Evolutionary conservation across 2,888 invertebrate species (phyloP).

Genomic region (Agonopterix subpropinquella): DNA sequence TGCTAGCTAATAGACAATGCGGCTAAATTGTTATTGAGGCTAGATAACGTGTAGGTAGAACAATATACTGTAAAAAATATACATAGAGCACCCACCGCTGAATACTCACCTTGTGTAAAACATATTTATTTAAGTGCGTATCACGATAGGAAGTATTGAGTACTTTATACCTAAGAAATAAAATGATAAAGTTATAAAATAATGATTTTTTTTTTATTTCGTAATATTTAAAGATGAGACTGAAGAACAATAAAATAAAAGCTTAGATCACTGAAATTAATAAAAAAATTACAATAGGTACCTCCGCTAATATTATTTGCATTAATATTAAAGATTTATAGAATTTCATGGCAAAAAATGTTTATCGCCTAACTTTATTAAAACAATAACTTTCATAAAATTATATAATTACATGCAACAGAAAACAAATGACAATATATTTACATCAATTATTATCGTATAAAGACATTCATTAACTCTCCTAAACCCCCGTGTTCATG

Average conservation of each 20-base stretch:
- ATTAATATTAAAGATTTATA: too few relatives aligned
- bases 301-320: too few relatives aligned
- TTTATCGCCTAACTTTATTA: neutral
- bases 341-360: too few relatives aligned
- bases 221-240: neutral
- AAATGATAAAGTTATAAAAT: too few relatives aligned
- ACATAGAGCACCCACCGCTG: conserved; percentile 49
- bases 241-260: too few relatives aligned
- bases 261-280: too few relatives aligned
- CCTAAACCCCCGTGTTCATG: neutral
- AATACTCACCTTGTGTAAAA: conserved; percentile 34
- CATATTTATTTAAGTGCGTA: neutral
- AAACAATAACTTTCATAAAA: conserved; percentile 8
- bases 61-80: conserved; percentile 34
- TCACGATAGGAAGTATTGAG: too few relatives aligned
- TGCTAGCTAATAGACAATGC: conserved; percentile 26
- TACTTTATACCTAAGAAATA: too few relatives aligned
- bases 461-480: conserved; percentile 13
- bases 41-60: neutral
- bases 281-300: too few relatives aligned
- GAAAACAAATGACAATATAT: conserved; percentile 11
- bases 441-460: conserved; percentile 16
- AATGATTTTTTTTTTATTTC: neutral
- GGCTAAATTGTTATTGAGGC: neutral
- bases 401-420: conserved; percentile 6